Evolutionary conservation across 1,140 invertebrate species (phyloP).

Genomic region (Stenopsyche tienmushanensis): DNA sequence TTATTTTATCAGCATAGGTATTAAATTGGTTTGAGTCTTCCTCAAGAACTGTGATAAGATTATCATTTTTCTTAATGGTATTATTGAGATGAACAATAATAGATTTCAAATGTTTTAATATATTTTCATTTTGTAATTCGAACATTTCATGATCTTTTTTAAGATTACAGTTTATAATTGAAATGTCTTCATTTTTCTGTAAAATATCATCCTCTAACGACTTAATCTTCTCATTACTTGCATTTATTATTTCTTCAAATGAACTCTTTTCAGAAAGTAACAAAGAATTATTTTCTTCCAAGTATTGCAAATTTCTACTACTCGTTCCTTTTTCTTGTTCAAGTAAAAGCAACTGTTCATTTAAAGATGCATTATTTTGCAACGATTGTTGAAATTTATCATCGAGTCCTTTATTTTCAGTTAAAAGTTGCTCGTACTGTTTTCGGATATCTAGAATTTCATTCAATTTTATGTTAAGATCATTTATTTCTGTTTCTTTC

Average conservation of each 20-base stretch:
- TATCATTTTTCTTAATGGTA: constrained; percentile 50
- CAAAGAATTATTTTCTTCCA: too few relatives aligned
- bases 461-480: constrained; percentile 40
- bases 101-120: constrained; percentile 52
- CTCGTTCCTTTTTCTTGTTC: constrained; percentile 29
- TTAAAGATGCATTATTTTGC: constrained; percentile 24
- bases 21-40: constrained; percentile 46
- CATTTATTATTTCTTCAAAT: too few relatives aligned
- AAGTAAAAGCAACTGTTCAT: background rate
- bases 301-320: too few relatives aligned
- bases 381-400: constrained; percentile 17
- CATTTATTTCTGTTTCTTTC: constrained; percentile 54
- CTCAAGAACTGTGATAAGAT: constrained; percentile 49
- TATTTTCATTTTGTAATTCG: constrained; percentile 48
- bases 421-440: constrained; percentile 12
- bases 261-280: too few relatives aligned
- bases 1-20: constrained; percentile 18
- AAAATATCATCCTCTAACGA: background rate
- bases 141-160: background rate
- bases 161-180: background rate
- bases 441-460: constrained; percentile 42
- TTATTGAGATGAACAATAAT: constrained; percentile 44
- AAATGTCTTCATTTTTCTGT: background rate
- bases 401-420: constrained; percentile 17
- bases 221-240: too few relatives aligned